Conservation (phyloP, 1,140 invertebrate genomes). For the Bombyx mandarina region DNA sequence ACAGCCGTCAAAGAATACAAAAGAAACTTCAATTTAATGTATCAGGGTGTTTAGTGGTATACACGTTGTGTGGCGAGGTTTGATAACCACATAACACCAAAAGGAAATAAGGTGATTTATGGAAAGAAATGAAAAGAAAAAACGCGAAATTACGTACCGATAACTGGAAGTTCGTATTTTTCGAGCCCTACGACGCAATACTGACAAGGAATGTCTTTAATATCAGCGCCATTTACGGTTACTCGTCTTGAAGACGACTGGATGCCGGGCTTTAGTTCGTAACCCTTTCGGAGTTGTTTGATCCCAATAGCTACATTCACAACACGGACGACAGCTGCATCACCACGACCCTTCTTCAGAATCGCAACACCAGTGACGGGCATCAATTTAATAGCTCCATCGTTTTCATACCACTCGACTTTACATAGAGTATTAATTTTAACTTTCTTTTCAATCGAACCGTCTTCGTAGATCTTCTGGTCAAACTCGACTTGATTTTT, state of each 20-base stretch:
- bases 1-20: too few relatives aligned
- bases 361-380: slow-evolving; percentile 73
- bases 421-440: slow-evolving; percentile 75
- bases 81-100: too few relatives aligned
- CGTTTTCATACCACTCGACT: slow-evolving; percentile 77
- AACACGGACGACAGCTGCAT: slow-evolving; percentile 69
- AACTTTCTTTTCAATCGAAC: slow-evolving; percentile 75
- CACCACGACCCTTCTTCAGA: slow-evolving; percentile 65
- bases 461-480: slow-evolving; percentile 59
- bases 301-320: slow-evolving; percentile 73
- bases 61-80: too few relatives aligned
- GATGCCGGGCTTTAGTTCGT: slow-evolving; percentile 75
- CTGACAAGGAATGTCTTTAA: slow-evolving; percentile 77
- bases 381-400: slow-evolving; percentile 72
- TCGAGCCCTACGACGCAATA: slow-evolving; percentile 79
- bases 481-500: slow-evolving; percentile 65
- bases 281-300: slow-evolving; percentile 72
- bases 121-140: too few relatives aligned
- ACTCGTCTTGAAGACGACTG: slow-evolving; percentile 73
- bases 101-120: too few relatives aligned
- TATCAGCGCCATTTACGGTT: slow-evolving; percentile 72
- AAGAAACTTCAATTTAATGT: too few relatives aligned
- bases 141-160: slow-evolving; percentile 66
- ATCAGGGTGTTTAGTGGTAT: too few relatives aligned
- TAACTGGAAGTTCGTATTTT: slow-evolving; percentile 80